phyloP scores from a whole-genome alignment of 1,140 invertebrate species.

The Mycetomoellerius zeteki region DNA sequence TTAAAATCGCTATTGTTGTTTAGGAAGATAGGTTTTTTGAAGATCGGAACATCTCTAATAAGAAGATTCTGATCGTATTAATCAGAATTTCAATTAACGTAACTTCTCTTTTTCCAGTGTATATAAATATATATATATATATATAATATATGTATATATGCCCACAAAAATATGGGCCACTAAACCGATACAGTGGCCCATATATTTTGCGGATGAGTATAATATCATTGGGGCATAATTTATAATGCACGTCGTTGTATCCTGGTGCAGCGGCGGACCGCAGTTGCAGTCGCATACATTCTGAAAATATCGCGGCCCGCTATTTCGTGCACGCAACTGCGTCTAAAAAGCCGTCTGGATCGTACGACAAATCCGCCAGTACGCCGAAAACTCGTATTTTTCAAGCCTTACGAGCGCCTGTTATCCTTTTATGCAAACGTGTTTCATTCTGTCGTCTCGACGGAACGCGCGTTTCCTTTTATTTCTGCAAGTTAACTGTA shows the following conservation, averaged over 20 bases:
- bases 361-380: conserved; percentile 43
- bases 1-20: too few species aligned
- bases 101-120: too few species aligned
- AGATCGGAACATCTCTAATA: too few species aligned
- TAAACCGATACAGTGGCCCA: too few species aligned
- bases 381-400: conserved; percentile 63
- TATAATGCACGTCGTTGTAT: background rate
- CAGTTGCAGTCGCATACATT: conserved; percentile 64
- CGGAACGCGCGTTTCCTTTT: background rate
- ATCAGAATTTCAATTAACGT: too few species aligned
- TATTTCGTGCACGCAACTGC: conserved; percentile 44
- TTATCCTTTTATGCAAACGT: background rate
- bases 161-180: too few species aligned
- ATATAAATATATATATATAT: too few species aligned
- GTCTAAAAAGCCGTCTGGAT: conserved; percentile 45
- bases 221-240: background rate
- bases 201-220: background rate
- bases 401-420: conserved; percentile 21
- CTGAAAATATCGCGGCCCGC: conserved; percentile 70
- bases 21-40: too few species aligned
- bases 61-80: too few species aligned
- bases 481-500: background rate
- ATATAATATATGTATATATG: too few species aligned
- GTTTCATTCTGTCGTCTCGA: background rate
- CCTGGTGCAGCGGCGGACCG: conserved; percentile 12